Base-by-base conservation (phyloP, 2,888 invertebrate genomes). In the Drosophila limbata region DNA sequence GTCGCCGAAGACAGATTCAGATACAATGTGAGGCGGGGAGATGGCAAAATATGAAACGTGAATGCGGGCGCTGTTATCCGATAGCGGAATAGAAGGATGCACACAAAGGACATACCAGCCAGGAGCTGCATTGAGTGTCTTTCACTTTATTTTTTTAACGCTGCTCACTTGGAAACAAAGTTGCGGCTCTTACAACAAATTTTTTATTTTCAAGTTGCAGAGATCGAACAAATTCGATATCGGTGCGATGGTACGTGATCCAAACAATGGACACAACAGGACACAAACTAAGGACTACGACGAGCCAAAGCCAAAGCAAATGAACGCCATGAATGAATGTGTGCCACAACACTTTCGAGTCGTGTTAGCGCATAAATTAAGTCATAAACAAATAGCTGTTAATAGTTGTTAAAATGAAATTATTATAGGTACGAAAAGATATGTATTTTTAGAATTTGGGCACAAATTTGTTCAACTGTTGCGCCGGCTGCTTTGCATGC, bases 41-140 rank as follows among this genome's bases (percentile, higher is more conserved):
- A 69, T 63, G 59, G 51, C 65, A 79, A 68, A 89, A 89, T 79
- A 71, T 82, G 80, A 88, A 69, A 77, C 78, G 78, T 67, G 64
- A 28, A 90, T 90, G 90, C 90, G 90, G 90, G 90, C 84, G 56
- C 67, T 81, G 91, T 81, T 91, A 90, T 90, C 88, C 90, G 90
- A 90, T 90, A 89, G 82, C 80, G 79, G 84, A 79, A 87, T 81
- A 78, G 69, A 67, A 81, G 67, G 55, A 79, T 71, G 37, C 33
- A 47, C 50, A 71, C 67, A 70, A 73, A 73, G 77, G 65, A 73
- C 50, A 51, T 21, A 28, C 33, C 66, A 52, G 40, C 40, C 69
- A 71, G 77, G 65, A 74, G 71, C 69, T 56, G 51, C 45, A 31
- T 40, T 55, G 37, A 53, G n/a, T 64, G 50, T 42, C 35, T 55